phyloP scores from a whole-genome alignment of 1,140 invertebrate species.

The Daktulosphaira vitifoliae region DNA sequence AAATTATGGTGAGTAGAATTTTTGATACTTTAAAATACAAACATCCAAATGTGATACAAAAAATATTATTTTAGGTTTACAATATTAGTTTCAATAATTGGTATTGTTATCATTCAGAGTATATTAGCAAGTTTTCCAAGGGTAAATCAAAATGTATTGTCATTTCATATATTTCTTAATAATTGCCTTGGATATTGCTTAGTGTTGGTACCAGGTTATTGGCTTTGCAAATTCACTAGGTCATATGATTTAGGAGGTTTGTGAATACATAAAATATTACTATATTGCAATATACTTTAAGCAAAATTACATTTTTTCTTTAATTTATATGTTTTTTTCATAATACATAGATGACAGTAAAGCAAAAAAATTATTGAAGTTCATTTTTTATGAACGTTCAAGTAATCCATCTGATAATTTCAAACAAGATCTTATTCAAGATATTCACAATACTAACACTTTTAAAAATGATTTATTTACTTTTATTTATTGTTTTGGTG shows the following conservation, averaged over 20 bases:
- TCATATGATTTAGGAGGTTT: conserved; percentile 16
- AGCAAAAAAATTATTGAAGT: conserved; percentile 4
- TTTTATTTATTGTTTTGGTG: conserved; percentile 20
- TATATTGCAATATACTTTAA: background rate
- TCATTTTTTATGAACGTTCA: conserved; percentile 1
- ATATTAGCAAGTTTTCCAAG: background rate
- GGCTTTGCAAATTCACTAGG: conserved; percentile 14
- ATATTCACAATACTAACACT: background rate
- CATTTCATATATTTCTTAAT: conserved; percentile 2
- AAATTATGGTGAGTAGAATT: no score
- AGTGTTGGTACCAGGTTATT: conserved; percentile 18
- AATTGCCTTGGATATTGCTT: conserved; percentile 24
- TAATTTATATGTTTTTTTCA: background rate
- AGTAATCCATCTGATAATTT: background rate
- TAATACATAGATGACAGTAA: background rate
- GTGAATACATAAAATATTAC: background rate
- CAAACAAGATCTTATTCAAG: no score
- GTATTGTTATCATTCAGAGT: conserved; percentile 9
- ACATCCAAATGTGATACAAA: no score
- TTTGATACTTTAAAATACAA: no score
- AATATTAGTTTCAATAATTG: conserved; percentile 16
- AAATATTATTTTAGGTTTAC: conserved; percentile 6
- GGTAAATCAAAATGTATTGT: conserved; percentile 3
- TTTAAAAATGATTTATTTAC: conserved; percentile 19
- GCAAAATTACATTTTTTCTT: background rate